These are phyloP conservation scores for Malurus leucopterus DNA, from an alignment of 2,797 vertebrate genomes.

Conservation along the genomic window DNA sequence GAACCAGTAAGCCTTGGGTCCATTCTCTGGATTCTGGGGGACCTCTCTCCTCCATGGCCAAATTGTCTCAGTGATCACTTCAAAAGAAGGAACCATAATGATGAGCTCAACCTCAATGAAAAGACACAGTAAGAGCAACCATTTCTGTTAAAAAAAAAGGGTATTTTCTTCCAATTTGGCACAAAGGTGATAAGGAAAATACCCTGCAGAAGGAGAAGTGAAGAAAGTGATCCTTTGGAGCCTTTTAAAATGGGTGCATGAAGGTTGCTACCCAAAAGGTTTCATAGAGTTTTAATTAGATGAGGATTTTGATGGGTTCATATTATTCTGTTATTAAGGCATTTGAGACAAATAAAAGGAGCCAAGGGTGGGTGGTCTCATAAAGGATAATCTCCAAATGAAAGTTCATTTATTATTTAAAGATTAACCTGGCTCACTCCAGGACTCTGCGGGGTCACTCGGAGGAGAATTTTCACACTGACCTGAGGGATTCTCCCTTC, in stretches of 20 bases:
- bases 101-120: not conserved
- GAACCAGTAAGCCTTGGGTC: not conserved
- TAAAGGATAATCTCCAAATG: not conserved
- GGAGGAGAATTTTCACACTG: not conserved
- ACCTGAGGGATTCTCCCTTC: not conserved
- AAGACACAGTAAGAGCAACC: rapidly evolving
- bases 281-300: not conserved
- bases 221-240: not conserved
- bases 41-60: not conserved
- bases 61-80: not conserved
- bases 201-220: not conserved
- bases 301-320: not conserved
- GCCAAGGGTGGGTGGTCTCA: not conserved
- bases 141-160: not conserved
- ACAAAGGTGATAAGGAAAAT: not conserved
- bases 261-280: not conserved
- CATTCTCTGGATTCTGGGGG: not conserved
- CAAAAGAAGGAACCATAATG: not conserved
- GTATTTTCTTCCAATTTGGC: not conserved
- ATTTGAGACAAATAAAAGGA: not conserved
- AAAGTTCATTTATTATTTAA: not conserved
- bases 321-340: not conserved
- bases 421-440: not conserved
- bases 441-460: rapidly evolving
- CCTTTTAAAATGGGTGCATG: not conserved